phyloP scores from a whole-genome alignment of 2,113 vertebrate genomes.

The cattle (Bos taurus) region ARS-UCD2.0 NC_037349.1:52688501-52689000 shows the following conservation, averaged over 20 bases:
- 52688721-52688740: not conserved
- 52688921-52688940: not conserved
- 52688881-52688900: not conserved
- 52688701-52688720: not conserved
- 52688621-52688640: not conserved
- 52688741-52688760: not conserved
- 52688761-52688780: not conserved
- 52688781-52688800: not conserved
- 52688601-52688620: not conserved
- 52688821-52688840: not conserved
- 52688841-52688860: not conserved
- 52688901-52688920: not conserved
- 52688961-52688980: not conserved
- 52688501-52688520: too few species aligned
- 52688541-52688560: too few species aligned
- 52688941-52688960: not conserved
- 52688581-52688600: too few species aligned
- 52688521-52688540: too few species aligned
- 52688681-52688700: not conserved
- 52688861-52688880: not conserved
- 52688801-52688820: not conserved
- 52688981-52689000: not conserved
- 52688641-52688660: not conserved
- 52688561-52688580: too few species aligned
- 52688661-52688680: not conserved